These are phyloP conservation scores for Paradisaea rubra DNA, from an alignment of 2,113 vertebrate species.

Conservation along the genomic window DNA sequence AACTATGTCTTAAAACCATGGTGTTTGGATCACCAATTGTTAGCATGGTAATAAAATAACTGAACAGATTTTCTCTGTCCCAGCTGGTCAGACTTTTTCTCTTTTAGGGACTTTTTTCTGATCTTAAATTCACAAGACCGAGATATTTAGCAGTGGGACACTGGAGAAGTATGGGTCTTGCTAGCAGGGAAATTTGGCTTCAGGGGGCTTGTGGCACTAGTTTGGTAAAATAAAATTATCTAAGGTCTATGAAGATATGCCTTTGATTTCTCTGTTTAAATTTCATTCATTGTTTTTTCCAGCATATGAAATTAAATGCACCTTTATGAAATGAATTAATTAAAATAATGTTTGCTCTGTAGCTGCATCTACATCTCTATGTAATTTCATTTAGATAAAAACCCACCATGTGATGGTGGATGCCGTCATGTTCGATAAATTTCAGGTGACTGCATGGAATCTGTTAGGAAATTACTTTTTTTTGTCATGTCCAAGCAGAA, in stretches of 20 bases:
- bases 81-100: not conserved
- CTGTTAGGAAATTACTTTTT: not conserved
- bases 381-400: not conserved
- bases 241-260: not conserved
- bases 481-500: slow-evolving; percentile 34
- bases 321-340: not conserved
- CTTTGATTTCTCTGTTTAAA: not conserved
- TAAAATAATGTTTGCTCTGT: not conserved
- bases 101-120: not conserved
- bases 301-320: not conserved
- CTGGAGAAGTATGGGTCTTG: not conserved
- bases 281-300: not conserved
- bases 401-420: not conserved
- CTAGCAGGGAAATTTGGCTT: not conserved
- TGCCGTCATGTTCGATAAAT: rapidly evolving
- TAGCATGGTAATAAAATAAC: not conserved
- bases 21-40: not conserved
- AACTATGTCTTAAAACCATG: not conserved
- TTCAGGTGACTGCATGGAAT: not conserved
- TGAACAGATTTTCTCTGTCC: not conserved
- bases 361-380: not conserved
- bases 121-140: not conserved
- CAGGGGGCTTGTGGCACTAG: not conserved
- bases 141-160: not conserved
- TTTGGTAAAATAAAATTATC: not conserved